Evolutionary conservation across 1,140 invertebrate genomes (phyloP).

Genomic region (Maniola jurtina): DNA sequence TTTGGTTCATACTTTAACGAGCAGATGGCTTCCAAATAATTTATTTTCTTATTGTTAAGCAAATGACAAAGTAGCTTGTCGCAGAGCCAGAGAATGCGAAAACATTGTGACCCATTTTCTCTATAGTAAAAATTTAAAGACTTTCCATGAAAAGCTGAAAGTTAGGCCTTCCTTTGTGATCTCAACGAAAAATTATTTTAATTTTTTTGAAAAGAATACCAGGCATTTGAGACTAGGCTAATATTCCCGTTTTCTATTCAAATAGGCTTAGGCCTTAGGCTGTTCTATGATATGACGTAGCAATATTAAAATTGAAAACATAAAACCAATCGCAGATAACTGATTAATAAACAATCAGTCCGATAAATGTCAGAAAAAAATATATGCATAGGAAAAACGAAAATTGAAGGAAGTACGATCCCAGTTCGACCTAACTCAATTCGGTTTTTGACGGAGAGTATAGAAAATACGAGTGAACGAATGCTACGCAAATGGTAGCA

Average conservation of each 20-base stretch:
- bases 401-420: no score
- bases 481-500: no score
- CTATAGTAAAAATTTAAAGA: slow-evolving; percentile 12
- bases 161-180: slow-evolving; percentile 1
- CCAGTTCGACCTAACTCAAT: no score
- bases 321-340: no score
- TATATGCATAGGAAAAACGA: no score
- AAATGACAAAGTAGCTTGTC: slow-evolving; percentile 5
- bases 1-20: slow-evolving; percentile 4
- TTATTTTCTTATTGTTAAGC: slow-evolving; percentile 6
- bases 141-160: slow-evolving; percentile 5
- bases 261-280: no score
- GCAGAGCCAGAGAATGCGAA: slow-evolving; percentile 1
- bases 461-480: no score
- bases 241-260: not conserved
- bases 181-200: not conserved
- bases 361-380: no score
- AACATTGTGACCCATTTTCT: slow-evolving; percentile 10
- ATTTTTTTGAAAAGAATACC: slow-evolving; percentile 1
- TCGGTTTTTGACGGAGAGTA: no score
- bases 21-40: slow-evolving; percentile 10
- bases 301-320: not conserved
- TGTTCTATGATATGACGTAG: no score
- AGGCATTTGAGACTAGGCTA: not conserved
- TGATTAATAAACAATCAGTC: no score